Evolutionary conservation across 2,888 invertebrate genomes (phyloP), one percentile per base, ranked within the genome.

Genomic region (Aethes cnicana): DNA sequence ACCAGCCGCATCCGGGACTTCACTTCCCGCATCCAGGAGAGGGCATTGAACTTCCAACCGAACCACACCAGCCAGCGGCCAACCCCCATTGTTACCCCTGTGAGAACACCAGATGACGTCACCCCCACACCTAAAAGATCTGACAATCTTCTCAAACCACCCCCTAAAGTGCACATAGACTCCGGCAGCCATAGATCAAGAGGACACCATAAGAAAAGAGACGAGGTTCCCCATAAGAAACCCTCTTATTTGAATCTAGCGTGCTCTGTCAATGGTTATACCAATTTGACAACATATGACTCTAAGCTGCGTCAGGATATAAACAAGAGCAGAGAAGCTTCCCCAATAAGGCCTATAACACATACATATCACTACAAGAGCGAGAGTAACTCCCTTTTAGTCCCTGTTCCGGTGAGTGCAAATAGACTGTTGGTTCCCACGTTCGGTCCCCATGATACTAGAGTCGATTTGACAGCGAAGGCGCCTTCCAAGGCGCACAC

Each of bases 201-300:
- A 5, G 74, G 74, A 14, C 79, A 83, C 33, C 81, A 81, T 16
- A 89, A 86, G 43, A 88, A 87, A 57, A 64, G 82, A 2, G 86
- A 85, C 72, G 85, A 88, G 33, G 57, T 79, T 36, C 70, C 80
- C 6, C 87, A 88, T 9, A 95, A 95, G 74, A 94, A 96, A 72
- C 97, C 97, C 0, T 96, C 96, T 50, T 97, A 97, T 77, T 85
- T 97, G 48, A 96, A 95, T 68, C 86, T 97, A 56, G 96, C 97
- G 42, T 96, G 97, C 76, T 96, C 96, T 12, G 96, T 97, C 43
- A 96, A 95, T 84, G 97, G 97, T 2, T 97, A 97, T 76, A 95
- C 95, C 3, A 95, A 95, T 64, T 91, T 95, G 49, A 96, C 95
- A 4, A 95, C 96, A 53, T 97, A 96, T 91, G 95, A 96, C 79